Evolutionary conservation across 30 jellyfish, hydroid and myxozoan genomes (phyloP).

Genomic region (Rhopilema esculentum): DNA sequence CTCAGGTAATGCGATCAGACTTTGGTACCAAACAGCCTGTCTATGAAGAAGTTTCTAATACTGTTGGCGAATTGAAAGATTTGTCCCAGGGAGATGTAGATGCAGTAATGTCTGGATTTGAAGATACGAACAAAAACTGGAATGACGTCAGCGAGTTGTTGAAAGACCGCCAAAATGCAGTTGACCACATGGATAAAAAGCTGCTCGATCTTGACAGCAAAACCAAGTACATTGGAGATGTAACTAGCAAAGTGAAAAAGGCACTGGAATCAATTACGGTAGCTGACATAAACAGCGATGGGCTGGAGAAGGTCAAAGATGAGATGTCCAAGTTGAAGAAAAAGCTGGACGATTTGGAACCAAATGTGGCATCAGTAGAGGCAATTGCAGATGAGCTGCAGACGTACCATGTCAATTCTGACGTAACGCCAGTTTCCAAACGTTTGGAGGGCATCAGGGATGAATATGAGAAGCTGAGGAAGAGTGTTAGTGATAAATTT

Average conservation of each 20-base stretch:
- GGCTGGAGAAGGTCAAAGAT: conserved; percentile 31
- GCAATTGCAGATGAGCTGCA: conserved; percentile 58
- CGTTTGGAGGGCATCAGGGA: conserved; percentile 84
- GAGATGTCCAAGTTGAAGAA: conserved; percentile 56
- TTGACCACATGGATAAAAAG: conserved; percentile 73
- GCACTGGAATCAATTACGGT: conserved; percentile 39
- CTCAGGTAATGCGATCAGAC: conserved; percentile 75
- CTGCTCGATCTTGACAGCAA: conserved; percentile 61
- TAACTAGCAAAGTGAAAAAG: conserved; percentile 70
- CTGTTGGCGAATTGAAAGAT: conserved; percentile 42
- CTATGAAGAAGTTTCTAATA: conserved; percentile 44
- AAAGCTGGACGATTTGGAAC: conserved; percentile 75
- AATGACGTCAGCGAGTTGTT: conserved; percentile 66
- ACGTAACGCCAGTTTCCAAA: conserved; percentile 71
- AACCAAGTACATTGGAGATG: conserved; percentile 64
- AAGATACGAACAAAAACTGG: conserved; percentile 60
- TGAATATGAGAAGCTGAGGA: conserved; percentile 68
- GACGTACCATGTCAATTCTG: conserved; percentile 70
- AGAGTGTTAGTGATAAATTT: conserved; percentile 15
- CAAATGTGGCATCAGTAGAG: conserved; percentile 59
- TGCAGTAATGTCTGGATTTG: conserved; percentile 46
- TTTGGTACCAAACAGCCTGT: conserved; percentile 44
- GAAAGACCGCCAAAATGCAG: conserved; percentile 71
- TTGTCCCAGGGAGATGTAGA: conserved; percentile 75
- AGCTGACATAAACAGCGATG: conserved; percentile 68